Conservation (phyloP, 2,888 invertebrate genomes). For the Drosophila greeni region DNA sequence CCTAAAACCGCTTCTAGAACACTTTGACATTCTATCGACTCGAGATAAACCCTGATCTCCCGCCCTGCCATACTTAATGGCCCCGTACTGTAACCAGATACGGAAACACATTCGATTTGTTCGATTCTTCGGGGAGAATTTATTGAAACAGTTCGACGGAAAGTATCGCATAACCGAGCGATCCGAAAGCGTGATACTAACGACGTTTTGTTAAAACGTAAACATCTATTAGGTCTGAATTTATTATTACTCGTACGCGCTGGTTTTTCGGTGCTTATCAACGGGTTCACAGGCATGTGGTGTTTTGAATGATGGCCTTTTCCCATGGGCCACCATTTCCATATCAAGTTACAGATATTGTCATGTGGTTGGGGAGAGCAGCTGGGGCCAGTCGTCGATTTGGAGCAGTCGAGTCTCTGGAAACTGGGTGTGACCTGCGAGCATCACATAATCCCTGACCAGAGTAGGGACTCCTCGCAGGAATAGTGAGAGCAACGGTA, state of each 20-base stretch:
- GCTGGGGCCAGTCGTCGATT: constrained; percentile 39
- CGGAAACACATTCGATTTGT: constrained; percentile 39
- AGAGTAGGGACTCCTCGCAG: not conserved
- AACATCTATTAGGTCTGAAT: constrained; percentile 15
- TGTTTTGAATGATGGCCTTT: constrained; percentile 38
- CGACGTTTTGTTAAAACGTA: constrained; percentile 27
- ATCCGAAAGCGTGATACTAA: constrained; percentile 24
- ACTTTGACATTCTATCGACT: constrained; percentile 39
- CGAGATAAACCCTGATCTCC: constrained; percentile 29
- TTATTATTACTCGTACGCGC: constrained; percentile 14
- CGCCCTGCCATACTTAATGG: constrained; percentile 25
- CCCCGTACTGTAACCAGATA: constrained; percentile 36
- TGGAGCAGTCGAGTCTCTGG: constrained; percentile 40
- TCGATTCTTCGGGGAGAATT: constrained; percentile 2
- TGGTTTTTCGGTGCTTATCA: constrained; percentile 19
- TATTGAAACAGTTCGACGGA: constrained; percentile 11
- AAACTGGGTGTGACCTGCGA: constrained; percentile 50
- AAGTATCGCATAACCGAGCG: constrained; percentile 24
- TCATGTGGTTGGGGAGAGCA: constrained; percentile 53
- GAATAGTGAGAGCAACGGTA: constrained; percentile 11
- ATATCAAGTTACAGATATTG: constrained; percentile 54
- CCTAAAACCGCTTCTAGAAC: constrained; percentile 31
- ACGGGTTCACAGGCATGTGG: constrained; percentile 30
- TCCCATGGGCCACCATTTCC: constrained; percentile 42
- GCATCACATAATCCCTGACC: constrained; percentile 10